Evolutionary conservation across 2,113 vertebrate genomes (phyloP).

Genomic region (Oryzias celebensis): DNA sequence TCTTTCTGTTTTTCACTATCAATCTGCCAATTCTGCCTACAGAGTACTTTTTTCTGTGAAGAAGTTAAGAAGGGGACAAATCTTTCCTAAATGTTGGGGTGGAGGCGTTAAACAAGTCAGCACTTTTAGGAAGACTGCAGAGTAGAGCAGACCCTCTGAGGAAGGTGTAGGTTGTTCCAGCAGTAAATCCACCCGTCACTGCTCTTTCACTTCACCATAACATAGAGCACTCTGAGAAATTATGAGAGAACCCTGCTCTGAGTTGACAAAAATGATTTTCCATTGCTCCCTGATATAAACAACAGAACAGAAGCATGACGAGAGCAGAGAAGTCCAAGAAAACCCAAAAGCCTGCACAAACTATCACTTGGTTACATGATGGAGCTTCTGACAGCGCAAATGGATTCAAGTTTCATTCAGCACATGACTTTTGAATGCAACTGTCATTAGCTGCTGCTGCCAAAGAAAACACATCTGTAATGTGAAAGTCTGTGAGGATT

Average conservation of each 20-base stretch:
- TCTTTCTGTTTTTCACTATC: too few relatives aligned
- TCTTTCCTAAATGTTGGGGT: conserved; percentile 35
- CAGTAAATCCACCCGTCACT: conserved; percentile 53
- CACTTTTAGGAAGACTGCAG: conserved; percentile 46
- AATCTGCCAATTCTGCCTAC: too few relatives aligned
- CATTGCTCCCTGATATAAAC: not conserved
- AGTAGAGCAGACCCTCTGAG: conserved; percentile 49
- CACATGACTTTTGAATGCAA: conserved; percentile 59
- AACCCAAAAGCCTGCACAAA: conserved; percentile 17
- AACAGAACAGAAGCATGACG: conserved; percentile 26
- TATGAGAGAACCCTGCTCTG: conserved; percentile 25
- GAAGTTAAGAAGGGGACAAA: conserved; percentile 10
- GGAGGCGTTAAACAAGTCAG: conserved; percentile 57
- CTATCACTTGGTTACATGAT: conserved; percentile 12
- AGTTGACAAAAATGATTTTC: conserved; percentile 12
- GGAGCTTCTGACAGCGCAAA: conserved; percentile 31
- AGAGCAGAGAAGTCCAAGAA: conserved; percentile 18
- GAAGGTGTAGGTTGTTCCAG: conserved; percentile 44
- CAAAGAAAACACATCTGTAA: conserved; percentile 34
- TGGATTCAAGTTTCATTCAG: conserved; percentile 61
- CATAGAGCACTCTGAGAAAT: conserved; percentile 16
- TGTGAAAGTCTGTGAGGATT: conserved; percentile 1
- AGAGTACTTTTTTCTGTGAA: too few relatives aligned
- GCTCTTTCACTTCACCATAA: conserved; percentile 55
- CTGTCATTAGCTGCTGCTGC: conserved; percentile 52